Evolutionary conservation across 2,113 vertebrate genomes (phyloP).

Genomic region (Rhombomys opimus): DNA sequence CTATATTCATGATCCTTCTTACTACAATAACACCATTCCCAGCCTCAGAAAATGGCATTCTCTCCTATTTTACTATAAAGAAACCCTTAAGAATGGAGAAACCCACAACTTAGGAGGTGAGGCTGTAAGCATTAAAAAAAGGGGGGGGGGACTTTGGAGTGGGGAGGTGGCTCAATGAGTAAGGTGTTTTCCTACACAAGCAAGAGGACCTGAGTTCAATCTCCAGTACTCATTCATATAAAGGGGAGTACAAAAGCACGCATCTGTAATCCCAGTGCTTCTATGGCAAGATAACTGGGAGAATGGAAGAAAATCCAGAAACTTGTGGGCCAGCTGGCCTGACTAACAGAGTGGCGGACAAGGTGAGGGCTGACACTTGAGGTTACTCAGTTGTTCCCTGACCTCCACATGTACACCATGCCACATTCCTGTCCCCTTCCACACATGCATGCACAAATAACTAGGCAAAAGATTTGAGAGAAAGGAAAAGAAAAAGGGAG

Average conservation of each 20-base stretch:
- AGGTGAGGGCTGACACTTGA: not conserved
- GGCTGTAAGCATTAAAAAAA: not conserved
- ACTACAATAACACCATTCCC: not conserved
- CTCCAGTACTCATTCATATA: too few relatives aligned
- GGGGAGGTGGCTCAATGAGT: not conserved
- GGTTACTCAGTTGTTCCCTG: not conserved
- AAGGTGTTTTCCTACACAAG: not conserved
- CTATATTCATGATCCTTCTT: not conserved
- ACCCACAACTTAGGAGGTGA: not conserved
- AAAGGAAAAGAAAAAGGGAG: not conserved
- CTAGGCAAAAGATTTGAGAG: too few relatives aligned
- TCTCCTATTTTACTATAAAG: not conserved
- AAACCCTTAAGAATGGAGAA: not conserved
- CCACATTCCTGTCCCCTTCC: too few relatives aligned
- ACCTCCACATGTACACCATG: not conserved
- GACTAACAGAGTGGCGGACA: not conserved
- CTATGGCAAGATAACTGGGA: not conserved
- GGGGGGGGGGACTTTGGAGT: not conserved
- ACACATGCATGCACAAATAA: not conserved
- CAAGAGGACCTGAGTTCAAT: not conserved
- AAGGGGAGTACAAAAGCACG: not conserved
- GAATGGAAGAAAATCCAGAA: not conserved
- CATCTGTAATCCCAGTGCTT: not conserved
- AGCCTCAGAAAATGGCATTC: not conserved
- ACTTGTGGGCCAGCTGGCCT: not conserved